Base-by-base conservation (phyloP, 2,113 vertebrate species). In the Rhinopomastus cyanomelas region DNA sequence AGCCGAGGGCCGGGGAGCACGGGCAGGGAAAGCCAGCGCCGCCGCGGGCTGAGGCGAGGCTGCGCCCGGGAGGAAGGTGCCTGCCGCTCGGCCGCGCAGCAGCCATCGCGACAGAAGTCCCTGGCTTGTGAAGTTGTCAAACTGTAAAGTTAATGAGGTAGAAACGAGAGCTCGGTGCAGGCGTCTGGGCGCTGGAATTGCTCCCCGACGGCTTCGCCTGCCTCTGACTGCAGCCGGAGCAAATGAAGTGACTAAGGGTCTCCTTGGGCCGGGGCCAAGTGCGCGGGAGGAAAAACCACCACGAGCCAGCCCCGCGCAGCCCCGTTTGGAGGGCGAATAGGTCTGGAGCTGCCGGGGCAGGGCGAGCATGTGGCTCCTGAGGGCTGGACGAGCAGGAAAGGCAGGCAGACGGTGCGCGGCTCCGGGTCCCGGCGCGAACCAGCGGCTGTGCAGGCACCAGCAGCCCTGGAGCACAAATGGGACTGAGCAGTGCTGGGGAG, bases 61-160 rank as follows among this genome's bases (percentile, higher is more conserved):
- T 21, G 55, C 30, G 18, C 10, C 0, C 34, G 8, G 85, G 5
- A 71, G 16, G 67, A 51, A 75, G 72, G 81, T 69, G 87, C 34
- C 76, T 88, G 75, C 84, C 62, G 2, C 87, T 87, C 27, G 81
- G 66, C 87, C 3, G 29, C 3, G 88, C 88, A 6, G 72, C 94
- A 88, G 81, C 74, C 1, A 21, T 53, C 93, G 55, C 20, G 81
- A 76, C 94, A 93, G 91, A 85, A 94, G 94, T 29, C 88, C 75
- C 81, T 56, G 87, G 88, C 94, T 89, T 81, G 95, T 78, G 88
- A 96, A 96, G 94, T 95, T 96, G 95, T 96, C 95, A 96, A 96
- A 92, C 94, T 37, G 89, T 96, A 95, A 96, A 96, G 90, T 96
- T 96, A 96, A 96, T 96, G 95, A 96, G 96, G 95, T 95, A 96